A percentile compares a stretch with the other conserved stretches of the same genome.
These are phyloP conservation scores for Oryzias curvinotus DNA, from an alignment of 2,113 vertebrate genomes.

Conservation along the genomic window DNA sequence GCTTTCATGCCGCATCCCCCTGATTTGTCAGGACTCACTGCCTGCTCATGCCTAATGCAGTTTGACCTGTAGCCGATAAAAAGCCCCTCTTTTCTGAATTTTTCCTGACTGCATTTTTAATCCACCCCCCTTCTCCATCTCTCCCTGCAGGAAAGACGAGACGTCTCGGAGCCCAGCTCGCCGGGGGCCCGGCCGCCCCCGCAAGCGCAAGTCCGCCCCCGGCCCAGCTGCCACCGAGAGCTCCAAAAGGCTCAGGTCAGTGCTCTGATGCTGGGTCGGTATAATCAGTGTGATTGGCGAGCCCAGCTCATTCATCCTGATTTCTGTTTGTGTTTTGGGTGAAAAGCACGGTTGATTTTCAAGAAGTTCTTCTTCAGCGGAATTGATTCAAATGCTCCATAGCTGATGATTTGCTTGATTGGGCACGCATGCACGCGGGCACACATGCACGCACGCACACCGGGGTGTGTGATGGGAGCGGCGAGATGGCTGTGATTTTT, in stretches of 20 bases:
- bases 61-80: slow-evolving; percentile 62
- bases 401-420: slow-evolving; percentile 75
- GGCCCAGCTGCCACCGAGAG: slow-evolving; percentile 68
- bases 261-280: slow-evolving; percentile 47
- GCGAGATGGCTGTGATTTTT: slow-evolving; percentile 50
- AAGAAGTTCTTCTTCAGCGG: slow-evolving; percentile 70
- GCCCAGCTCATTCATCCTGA: slow-evolving; percentile 70
- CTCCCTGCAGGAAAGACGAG: slow-evolving; percentile 85
- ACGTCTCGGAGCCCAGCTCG: slow-evolving; percentile 89
- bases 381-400: slow-evolving; percentile 71
- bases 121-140: slow-evolving; percentile 30
- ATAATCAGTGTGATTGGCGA: slow-evolving; percentile 74
- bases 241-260: slow-evolving; percentile 89
- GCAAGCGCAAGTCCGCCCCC: slow-evolving; percentile 86
- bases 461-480: slow-evolving; percentile 34
- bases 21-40: slow-evolving; percentile 51
- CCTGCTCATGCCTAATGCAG: slow-evolving; percentile 50
- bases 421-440: slow-evolving; percentile 31
- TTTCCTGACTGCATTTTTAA: slow-evolving; percentile 48
- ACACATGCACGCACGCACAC: slow-evolving; percentile 10
- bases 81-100: slow-evolving; percentile 35
- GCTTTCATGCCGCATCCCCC: slow-evolving; percentile 48
- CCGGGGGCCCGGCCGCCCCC: slow-evolving; percentile 90
- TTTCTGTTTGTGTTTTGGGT: slow-evolving; percentile 73
- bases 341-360: slow-evolving; percentile 73